Evolutionary conservation across 2,797 vertebrate genomes (phyloP), one percentile per base, ranked within the genome.

Genomic region (Onychomys arenicola): DNA sequence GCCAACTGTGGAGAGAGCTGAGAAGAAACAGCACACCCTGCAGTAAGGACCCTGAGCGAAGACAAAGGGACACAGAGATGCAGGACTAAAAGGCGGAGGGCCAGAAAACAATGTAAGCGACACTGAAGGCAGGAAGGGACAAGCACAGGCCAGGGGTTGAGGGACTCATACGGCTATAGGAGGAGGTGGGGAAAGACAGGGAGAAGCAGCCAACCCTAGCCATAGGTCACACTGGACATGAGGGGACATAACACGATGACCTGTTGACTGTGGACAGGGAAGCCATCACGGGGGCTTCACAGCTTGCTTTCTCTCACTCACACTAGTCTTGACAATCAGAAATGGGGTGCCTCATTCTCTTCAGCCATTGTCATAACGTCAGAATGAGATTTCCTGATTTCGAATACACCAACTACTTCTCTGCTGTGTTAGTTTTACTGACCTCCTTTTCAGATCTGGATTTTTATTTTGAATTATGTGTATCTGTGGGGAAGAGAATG

Each of bases 241-340:
- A 83, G 67, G 86, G 75, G 46, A 80, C 49, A 46, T 75, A 61
- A 49, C 32, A 88, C 49, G 29, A 73, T 34, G 25, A 25, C 25
- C 67, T 34, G 17, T 29, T 95, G 61, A 76, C 29, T n/a, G 1
- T 81, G 89, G 87, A 61, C 13, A 89, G 21, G 63, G 55, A 83
- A 94, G 76, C 57, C 81, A n/a, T n/a, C 67, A 89, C 63, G 52
- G n/a, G 55, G 69, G 55, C 59, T 82, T 91, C 91, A 81, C 43
- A 91, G 75, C 55, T 81, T 89, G 65, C 61, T 71, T 89, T 91
- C 89, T 32, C 25, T 97, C 85, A 75, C 34, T 85, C 84, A 94
- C 27, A 91, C 34, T 86, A 86, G 37, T 93, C 85, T 88, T 94
- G 90, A 91, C 52, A 76, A 94, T 91, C 27, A 88, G 71, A 96